Evolutionary conservation across 2,113 vertebrate genomes (phyloP), one percentile per base, ranked within the genome.

Genomic region (Dunckerocampus dactyliophorus): DNA sequence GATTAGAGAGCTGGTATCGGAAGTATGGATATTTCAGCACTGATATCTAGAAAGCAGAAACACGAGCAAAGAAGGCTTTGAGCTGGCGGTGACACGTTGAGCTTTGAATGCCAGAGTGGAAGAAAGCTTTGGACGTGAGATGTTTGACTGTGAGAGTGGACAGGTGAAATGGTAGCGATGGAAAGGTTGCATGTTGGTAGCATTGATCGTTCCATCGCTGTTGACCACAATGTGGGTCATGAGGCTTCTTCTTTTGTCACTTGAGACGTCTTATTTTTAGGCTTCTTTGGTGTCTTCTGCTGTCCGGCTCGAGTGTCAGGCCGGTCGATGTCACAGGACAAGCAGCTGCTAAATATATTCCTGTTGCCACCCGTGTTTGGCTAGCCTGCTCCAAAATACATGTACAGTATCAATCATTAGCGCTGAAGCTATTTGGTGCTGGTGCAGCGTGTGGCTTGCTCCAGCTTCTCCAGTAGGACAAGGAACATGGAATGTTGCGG

Each of bases 221-320:
- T 7, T 63, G 57, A 76, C 21, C 62, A 71, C 59, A 80, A 86
- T 85, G 73, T 85, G 75, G 82, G 85, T 69, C 79, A 80, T 72
- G 65, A 50, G 57, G 68, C 81, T 67, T 28, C 53, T 68, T 84
- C 81, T 89, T 90, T 90, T 88, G 85, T 90, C 83, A 88, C 85
- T 89, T 89, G 83, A 88, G 88, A 87, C 84, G 84, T 85, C 24
- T 85, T 92, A 92, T 90, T 87, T 91, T 89, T 89, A 90, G 89
- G 78, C 62, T 75, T 71, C 88, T 89, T 88, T 86, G 82, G 48
- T 83, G 76, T 61, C 89, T 83, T 84, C 81, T 75, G 77, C 82
- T 82, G 72, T 72, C 75, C 62, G 82, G 86, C 87, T 91, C 85
- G 77, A 78, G 82, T 91, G 87, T 89, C 89, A 84, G 85, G 77